Evolutionary conservation across 1,140 invertebrate species (phyloP).

Genomic region (Halesus radiatus): DNA sequence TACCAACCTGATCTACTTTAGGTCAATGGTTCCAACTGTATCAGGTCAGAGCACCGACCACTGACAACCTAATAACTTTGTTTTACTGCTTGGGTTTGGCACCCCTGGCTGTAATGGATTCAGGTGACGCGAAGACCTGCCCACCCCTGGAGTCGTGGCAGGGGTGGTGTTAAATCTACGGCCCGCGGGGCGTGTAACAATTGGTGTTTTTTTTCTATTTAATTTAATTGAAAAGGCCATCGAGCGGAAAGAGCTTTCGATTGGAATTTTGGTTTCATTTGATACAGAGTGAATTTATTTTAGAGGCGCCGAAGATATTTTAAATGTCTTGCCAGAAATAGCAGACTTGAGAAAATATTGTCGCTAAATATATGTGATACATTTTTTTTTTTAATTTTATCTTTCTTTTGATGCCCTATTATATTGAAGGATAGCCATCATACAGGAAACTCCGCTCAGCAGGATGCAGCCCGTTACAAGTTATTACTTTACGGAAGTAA

Average conservation of each 20-base stretch:
- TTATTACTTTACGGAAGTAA: too few species aligned
- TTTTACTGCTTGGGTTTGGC: conserved; percentile 13
- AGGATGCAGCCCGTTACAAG: too few species aligned
- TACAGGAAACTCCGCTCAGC: too few species aligned
- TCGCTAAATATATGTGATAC: too few species aligned
- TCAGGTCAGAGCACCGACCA: conserved; percentile 11
- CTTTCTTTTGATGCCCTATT: too few species aligned
- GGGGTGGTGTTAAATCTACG: not conserved
- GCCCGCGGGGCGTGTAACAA: not conserved
- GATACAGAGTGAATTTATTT: too few species aligned
- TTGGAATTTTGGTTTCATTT: not conserved
- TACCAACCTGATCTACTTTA: too few species aligned
- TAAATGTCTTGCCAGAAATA: too few species aligned
- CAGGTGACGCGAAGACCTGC: conserved; percentile 32
- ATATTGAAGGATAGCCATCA: too few species aligned
- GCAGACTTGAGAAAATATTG: too few species aligned
- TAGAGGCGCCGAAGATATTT: too few species aligned
- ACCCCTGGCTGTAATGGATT: conserved; percentile 39
- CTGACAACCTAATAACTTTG: conserved; percentile 40
- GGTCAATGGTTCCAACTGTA: not conserved
- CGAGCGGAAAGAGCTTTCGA: not conserved
- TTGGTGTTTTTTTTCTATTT: not conserved
- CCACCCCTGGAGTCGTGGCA: not conserved
- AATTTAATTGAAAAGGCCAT: not conserved
- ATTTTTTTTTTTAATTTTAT: too few species aligned